Conservation (phyloP, 1,140 invertebrate genomes). For the Aethina tumida region DNA sequence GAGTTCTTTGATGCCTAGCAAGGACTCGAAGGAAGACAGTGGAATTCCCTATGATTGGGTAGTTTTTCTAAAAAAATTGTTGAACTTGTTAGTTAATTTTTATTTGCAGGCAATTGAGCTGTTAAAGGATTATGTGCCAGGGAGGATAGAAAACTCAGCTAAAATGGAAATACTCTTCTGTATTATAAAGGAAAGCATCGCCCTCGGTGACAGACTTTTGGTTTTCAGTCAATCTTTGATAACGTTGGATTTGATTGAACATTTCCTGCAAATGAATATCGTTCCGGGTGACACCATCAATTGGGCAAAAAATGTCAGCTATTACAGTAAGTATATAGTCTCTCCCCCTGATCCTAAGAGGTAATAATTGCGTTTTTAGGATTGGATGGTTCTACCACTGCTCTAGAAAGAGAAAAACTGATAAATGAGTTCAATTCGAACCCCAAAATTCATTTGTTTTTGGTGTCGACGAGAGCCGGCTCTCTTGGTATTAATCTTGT, state of each 20-base stretch:
- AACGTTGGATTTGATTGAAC: slow-evolving; percentile 94
- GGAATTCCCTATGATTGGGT: slow-evolving; percentile 78
- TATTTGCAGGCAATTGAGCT: slow-evolving; percentile 64
- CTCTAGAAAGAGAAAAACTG: slow-evolving; percentile 86
- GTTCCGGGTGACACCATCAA: slow-evolving; percentile 65
- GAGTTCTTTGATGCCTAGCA: slow-evolving; percentile 9
- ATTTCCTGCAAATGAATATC: slow-evolving; percentile 73
- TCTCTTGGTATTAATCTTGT: slow-evolving; percentile 96
- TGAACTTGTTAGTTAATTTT: slow-evolving; percentile 9
- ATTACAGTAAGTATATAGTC: slow-evolving; percentile 65
- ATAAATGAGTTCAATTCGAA: slow-evolving; percentile 96
- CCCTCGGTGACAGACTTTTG: slow-evolving; percentile 81
- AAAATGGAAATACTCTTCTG: slow-evolving; percentile 94
- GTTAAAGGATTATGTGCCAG: slow-evolving; percentile 79
- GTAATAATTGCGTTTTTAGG: slow-evolving; percentile 38
- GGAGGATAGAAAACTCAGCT: slow-evolving; percentile 83
- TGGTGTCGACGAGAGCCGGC: slow-evolving; percentile 95
- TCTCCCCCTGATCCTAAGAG: slow-evolving; percentile 9
- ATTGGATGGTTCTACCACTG: slow-evolving; percentile 91
- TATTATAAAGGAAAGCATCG: slow-evolving; percentile 82
- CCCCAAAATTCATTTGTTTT: slow-evolving; percentile 79
- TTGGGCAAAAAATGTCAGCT: slow-evolving; percentile 82
- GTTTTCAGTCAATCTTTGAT: slow-evolving; percentile 95
- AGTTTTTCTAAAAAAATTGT: slow-evolving; percentile 22
- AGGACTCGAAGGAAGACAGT: slow-evolving; percentile 52